A percentile compares a stretch with the other conserved stretches of the same genome.
These are phyloP conservation scores for Cynocephalus volans DNA, from an alignment of 2,113 vertebrate genomes.

Conservation along the genomic window DNA sequence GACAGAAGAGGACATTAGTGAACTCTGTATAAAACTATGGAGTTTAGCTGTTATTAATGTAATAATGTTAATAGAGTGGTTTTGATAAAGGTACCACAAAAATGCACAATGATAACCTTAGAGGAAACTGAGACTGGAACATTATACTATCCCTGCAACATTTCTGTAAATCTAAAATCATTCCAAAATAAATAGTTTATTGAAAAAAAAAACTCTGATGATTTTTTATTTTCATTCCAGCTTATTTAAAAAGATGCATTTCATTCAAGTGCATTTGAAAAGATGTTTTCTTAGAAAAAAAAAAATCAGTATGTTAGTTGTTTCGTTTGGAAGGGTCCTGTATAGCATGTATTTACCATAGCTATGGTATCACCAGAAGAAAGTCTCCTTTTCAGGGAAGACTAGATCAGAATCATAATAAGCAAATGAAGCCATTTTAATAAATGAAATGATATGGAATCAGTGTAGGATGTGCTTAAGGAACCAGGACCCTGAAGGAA, in stretches of 20 bases:
- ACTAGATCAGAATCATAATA: not conserved
- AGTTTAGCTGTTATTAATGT: not conserved
- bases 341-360: not conserved
- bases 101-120: not conserved
- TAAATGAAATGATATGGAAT: not conserved
- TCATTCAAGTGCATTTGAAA: not conserved
- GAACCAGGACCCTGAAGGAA: not conserved
- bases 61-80: not conserved
- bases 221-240: not conserved
- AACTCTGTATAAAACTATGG: not conserved
- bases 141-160: not conserved
- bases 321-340: not conserved
- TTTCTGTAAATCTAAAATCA: slow-evolving; percentile 36
- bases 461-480: not conserved
- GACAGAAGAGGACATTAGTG: not conserved
- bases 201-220: not conserved
- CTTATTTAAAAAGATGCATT: not conserved
- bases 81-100: not conserved
- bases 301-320: not conserved
- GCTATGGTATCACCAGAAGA: not conserved
- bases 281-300: not conserved
- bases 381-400: not conserved
- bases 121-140: not conserved
- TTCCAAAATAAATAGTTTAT: not conserved
- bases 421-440: not conserved